Base-by-base conservation (phyloP, 2,113 vertebrate species). In the Fukomys damarensis region DNA sequence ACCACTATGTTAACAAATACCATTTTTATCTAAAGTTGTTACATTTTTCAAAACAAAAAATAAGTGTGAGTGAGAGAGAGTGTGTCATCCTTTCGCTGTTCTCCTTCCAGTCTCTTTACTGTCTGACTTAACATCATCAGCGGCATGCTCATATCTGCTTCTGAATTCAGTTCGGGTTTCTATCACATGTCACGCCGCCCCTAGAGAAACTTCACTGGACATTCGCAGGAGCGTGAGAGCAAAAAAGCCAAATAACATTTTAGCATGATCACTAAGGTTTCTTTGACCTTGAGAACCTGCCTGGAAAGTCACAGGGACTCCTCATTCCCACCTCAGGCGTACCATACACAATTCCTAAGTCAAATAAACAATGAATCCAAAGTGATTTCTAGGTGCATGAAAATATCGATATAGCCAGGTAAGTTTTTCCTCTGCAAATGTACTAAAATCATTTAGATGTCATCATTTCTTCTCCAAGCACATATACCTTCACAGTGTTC, bases 11-110 rank as follows among this genome's bases (percentile, higher is more conserved):
- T 88, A 77, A 38, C 17, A 63, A 26, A 70, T 65, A 19, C 46
- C 54, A 24, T 12, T 59, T 92, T 88, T 54, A 70, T 41, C 26
- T 86, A 68, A 91, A 80, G 85, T 63, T 68, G 86, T n/a, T 68
- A 22, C 41, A 81, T 95, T 70, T 93, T 66, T 28, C 30, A n/a
- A 91, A 94, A 91, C 19, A 89, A 93, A 82, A 56, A 79, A 32
- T 66, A 70, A 88, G 46, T 49, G 30, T 66, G 35, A 63, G 41
- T 2, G 12, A 43, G 30, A 65, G 20, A 22, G 9, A 79, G 76
- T 13, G 10, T 79, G 76, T 54, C 14, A 63, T 63, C 22, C 1
- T 35, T 79, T 56, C 46, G 65, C 22, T 52, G 84, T 87, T 38
- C 38, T 12, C n/a, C 59, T 54, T 35, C n/a, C 43, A 65, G 28